Conservation (phyloP, 2,113 vertebrate species). For the Chauna torquata region DNA sequence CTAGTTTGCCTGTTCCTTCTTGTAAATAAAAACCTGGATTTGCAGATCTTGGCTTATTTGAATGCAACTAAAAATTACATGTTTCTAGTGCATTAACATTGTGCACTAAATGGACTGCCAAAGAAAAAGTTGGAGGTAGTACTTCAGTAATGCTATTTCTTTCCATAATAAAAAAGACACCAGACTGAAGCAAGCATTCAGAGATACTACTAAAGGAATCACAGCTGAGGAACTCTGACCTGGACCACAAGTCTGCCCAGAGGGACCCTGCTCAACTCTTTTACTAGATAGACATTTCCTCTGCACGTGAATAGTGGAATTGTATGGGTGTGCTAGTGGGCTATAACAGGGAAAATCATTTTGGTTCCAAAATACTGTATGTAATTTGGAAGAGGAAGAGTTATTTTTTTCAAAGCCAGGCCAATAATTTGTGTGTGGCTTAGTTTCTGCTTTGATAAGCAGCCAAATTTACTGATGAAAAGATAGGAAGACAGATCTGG, state of each 20-base stretch:
- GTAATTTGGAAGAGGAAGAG: neutral
- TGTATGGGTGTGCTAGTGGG: too few relatives aligned
- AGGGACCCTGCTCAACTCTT: neutral
- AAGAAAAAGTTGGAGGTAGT: neutral
- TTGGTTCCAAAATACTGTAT: too few relatives aligned
- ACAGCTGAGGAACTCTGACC: neutral
- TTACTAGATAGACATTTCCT: neutral
- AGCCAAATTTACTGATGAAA: neutral
- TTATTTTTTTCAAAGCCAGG: neutral
- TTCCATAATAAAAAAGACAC: neutral
- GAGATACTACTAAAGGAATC: neutral
- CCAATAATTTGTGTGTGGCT: neutral
- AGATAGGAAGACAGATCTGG: neutral
- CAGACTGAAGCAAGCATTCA: neutral
- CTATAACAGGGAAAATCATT: neutral
- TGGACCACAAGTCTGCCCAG: neutral
- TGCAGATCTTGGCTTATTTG: neutral
- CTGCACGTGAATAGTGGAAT: neutral
- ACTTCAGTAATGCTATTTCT: neutral
- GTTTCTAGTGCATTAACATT: neutral
- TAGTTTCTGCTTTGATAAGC: neutral
- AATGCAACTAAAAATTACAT: neutral
- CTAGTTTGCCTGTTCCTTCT: neutral
- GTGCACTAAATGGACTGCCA: neutral
- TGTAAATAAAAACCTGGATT: neutral